Base-by-base conservation (phyloP, 2,113 vertebrate genomes). In the Sinosuthora webbiana region DNA sequence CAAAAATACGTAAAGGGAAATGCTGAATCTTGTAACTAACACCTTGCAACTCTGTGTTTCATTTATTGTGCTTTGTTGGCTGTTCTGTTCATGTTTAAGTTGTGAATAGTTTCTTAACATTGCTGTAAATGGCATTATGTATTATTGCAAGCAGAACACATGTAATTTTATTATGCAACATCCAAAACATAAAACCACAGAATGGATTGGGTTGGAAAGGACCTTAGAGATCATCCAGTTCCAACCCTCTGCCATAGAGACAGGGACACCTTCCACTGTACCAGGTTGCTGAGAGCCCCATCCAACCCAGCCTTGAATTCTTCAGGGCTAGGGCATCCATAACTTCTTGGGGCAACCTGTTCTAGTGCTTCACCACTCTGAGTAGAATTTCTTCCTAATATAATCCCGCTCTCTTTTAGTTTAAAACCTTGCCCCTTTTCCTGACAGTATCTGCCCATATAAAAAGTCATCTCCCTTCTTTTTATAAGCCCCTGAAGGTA, bases 21-120 rank as follows among this genome's bases (percentile, higher is more conserved):
- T 0, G 42, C 88, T 63, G 91, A 96, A 82, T 78, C 88, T 97
- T 80, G 87, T 97, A 83, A 89, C 70, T 96, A 88, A 97, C 91
- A 89, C 92, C 87, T 94, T 16, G 59, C 84, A 65, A 42, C 62
- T 87, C 63, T 68, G 7, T 76, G 71, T 94, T 90, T 85, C 90
- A 74, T 93, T 90, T 93, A 50, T 84, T 95, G 93, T 97, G 93
- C 82, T 95, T 87, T 27, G 35, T 97, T 97, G 97, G 95, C 92
- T 95, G 84, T 95, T 96, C 80, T 83, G 80, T 78, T 94, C 65
- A 55, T 95, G 94, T 95, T 97, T 96, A 91, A 90, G 96, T 95
- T 98, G 98, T 98, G 97, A 97, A 98, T 98, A 96, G 92, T 98
- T 97, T 97, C 90, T 97, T 97, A 96, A 96, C 93, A 82, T 89